Evolutionary conservation across 2,113 vertebrate species (phyloP).

Genomic region (Chaetura pelagica): DNA sequence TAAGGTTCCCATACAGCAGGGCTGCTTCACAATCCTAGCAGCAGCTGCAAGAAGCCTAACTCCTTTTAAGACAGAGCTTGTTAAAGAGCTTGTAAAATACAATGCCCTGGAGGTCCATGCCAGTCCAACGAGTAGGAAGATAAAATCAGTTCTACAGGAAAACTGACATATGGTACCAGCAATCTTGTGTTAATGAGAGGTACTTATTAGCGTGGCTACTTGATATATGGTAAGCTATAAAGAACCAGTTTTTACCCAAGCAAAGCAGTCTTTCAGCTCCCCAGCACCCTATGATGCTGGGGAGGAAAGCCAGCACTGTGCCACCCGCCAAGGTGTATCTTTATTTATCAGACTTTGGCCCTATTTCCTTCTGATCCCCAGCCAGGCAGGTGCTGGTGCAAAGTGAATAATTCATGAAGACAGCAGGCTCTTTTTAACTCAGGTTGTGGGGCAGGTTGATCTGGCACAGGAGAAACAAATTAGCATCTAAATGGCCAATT

Average conservation of each 20-base stretch:
- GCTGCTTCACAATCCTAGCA: background rate
- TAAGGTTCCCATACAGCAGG: background rate
- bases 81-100: background rate
- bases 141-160: conserved; percentile 32
- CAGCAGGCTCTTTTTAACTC: conserved; percentile 28
- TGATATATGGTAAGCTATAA: background rate
- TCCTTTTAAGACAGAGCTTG: background rate
- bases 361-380: conserved; percentile 33
- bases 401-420: conserved; percentile 57
- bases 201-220: background rate
- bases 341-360: conserved; percentile 37
- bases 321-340: conserved; percentile 34
- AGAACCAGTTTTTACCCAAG: background rate
- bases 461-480: conserved; percentile 19
- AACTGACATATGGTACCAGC: background rate
- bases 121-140: background rate
- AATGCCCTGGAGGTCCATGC: background rate
- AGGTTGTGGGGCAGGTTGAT: background rate
- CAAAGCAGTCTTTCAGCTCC: background rate
- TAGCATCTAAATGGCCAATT: conserved; percentile 66
- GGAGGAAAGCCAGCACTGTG: background rate
- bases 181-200: background rate
- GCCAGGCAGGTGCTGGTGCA: conserved; percentile 52
- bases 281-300: background rate
- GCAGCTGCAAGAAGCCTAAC: background rate